Percentiles rank a stretch among this genome's conserved stretches.
Evolutionary conservation across 2,797 vertebrate genomes (phyloP).

Genomic region (Pampus argenteus): DNA sequence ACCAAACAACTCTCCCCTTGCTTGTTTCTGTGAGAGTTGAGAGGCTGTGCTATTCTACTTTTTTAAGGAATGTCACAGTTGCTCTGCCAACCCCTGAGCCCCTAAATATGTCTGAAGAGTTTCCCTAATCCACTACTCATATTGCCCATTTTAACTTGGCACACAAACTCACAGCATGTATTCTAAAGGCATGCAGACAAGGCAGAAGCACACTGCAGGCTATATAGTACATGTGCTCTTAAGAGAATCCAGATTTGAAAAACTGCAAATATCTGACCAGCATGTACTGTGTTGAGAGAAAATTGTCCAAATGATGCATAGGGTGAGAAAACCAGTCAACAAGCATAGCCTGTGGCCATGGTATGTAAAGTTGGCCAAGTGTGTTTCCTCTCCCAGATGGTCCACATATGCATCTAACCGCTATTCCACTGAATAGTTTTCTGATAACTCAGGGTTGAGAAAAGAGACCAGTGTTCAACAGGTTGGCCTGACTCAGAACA

Average conservation of each 20-base stretch:
- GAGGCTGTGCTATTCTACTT: slow-evolving; percentile 44
- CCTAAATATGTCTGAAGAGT: slow-evolving; percentile 53
- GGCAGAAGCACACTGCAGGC: slow-evolving; percentile 39
- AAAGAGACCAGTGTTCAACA: slow-evolving; percentile 64
- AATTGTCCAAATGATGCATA: slow-evolving; percentile 63
- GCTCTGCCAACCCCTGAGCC: slow-evolving; percentile 66
- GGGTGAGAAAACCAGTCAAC: slow-evolving; percentile 64
- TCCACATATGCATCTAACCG: slow-evolving; percentile 78
- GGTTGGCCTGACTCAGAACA: slow-evolving; percentile 49
- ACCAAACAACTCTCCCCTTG: slow-evolving; percentile 35
- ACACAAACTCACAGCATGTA: slow-evolving; percentile 39
- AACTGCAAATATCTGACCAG: slow-evolving; percentile 46
- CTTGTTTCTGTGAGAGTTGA: slow-evolving; percentile 48
- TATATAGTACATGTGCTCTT: slow-evolving; percentile 8
- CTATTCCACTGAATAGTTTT: slow-evolving; percentile 70
- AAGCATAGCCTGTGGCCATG: slow-evolving; percentile 69
- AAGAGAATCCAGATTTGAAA: slow-evolving; percentile 22
- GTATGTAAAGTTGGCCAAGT: slow-evolving; percentile 78
- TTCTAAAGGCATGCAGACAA: slow-evolving; percentile 35
- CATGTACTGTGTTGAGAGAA: slow-evolving; percentile 57
- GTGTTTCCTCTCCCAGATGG: slow-evolving; percentile 81
- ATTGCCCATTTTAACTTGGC: slow-evolving; percentile 53
- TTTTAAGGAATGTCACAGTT: slow-evolving; percentile 70
- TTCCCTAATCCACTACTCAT: slow-evolving; percentile 52
- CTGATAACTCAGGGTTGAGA: slow-evolving; percentile 77